phyloP scores from a whole-genome alignment of 2,113 vertebrate species.

The Eupsittula cactorum region DNA sequence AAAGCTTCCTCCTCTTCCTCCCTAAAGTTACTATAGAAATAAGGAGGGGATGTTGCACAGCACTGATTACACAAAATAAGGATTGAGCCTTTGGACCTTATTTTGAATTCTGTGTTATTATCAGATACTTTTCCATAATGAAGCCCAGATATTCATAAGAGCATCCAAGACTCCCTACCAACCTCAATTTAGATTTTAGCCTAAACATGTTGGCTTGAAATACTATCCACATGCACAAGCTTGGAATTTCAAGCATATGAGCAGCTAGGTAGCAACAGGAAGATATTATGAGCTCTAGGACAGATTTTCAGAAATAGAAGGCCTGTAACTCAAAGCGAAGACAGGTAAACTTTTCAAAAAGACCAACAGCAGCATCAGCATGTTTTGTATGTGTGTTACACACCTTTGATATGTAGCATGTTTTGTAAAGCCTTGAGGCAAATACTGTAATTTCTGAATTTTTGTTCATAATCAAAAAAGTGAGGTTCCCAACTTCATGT shows the following conservation, averaged over 20 bases:
- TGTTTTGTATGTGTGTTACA: neutral
- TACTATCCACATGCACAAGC: neutral
- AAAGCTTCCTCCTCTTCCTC: neutral
- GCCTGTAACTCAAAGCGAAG: neutral
- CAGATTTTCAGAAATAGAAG: neutral
- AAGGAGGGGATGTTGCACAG: neutral
- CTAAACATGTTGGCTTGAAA: neutral
- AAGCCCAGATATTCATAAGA: neutral
- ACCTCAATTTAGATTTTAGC: neutral
- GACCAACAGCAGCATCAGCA: neutral
- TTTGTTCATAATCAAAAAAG: neutral
- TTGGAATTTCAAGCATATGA: neutral
- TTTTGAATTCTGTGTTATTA: neutral
- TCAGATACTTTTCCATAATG: neutral
- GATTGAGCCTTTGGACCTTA: neutral
- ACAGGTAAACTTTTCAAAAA: neutral
- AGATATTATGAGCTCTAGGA: neutral
- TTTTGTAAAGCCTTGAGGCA: neutral
- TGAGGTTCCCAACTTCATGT: neutral
- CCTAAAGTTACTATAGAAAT: neutral
- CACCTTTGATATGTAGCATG: neutral
- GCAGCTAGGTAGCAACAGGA: neutral
- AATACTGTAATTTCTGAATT: neutral
- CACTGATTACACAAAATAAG: neutral
- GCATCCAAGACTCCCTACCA: neutral